Evolutionary conservation across 2,797 vertebrate genomes (phyloP).

Genomic region (Borostomias antarcticus): DNA sequence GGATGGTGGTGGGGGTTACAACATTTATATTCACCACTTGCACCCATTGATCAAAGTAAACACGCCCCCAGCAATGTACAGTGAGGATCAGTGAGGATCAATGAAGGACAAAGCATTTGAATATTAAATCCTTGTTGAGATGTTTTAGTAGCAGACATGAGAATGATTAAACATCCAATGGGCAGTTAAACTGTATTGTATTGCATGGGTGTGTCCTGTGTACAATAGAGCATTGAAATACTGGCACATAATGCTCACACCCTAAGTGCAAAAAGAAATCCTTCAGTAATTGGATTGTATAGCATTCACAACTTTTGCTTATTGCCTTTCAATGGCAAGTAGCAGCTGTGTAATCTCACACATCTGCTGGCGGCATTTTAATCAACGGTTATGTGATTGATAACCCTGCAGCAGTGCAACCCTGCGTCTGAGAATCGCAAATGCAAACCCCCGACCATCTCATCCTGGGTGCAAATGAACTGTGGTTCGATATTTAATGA

Average conservation of each 20-base stretch:
- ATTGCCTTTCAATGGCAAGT: constrained; percentile 55
- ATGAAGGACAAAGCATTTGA: constrained; percentile 49
- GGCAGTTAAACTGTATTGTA: constrained; percentile 10
- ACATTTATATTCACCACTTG: constrained; percentile 51
- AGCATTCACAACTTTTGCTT: constrained; percentile 37
- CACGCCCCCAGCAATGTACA: constrained; percentile 37
- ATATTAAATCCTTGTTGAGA: constrained; percentile 38
- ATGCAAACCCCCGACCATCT: constrained; percentile 40
- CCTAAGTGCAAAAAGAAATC: not conserved
- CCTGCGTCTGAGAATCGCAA: constrained; percentile 57
- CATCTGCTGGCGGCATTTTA: constrained; percentile 66
- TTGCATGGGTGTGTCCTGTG: no score
- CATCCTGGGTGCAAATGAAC: constrained; percentile 39
- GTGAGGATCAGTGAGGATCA: constrained; percentile 53
- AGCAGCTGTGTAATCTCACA: constrained; percentile 69
- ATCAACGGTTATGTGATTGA: constrained; percentile 60
- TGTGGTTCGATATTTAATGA: not conserved
- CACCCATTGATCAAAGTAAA: constrained; percentile 61
- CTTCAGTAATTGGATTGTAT: constrained; percentile 32
- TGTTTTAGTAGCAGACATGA: not conserved
- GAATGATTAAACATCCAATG: constrained; percentile 37
- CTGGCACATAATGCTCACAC: not conserved
- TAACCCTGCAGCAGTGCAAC: constrained; percentile 49
- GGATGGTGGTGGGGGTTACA: constrained; percentile 8
- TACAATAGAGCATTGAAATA: not conserved